Evolutionary conservation across 2,113 vertebrate species (phyloP).

Genomic region (Platysteira castanea): DNA sequence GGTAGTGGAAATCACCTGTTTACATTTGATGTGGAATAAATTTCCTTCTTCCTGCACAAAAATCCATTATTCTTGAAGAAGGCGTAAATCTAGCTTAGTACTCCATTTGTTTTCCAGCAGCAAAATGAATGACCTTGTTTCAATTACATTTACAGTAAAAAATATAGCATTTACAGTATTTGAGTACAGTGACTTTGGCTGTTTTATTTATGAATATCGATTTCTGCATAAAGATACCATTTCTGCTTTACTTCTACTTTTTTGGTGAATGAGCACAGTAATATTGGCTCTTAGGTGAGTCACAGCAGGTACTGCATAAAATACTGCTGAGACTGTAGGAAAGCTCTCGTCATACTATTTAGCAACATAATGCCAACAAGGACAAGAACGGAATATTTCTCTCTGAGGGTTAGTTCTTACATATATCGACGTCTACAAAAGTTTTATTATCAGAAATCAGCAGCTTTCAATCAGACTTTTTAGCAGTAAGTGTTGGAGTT

Average conservation of each 20-base stretch:
- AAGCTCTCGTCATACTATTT: background rate
- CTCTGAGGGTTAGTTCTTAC: background rate
- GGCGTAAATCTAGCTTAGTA: background rate
- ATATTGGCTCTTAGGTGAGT: background rate
- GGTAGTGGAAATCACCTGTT: background rate
- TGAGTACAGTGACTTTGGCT: slow-evolving; percentile 12
- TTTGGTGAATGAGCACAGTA: slow-evolving; percentile 3
- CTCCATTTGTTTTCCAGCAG: slow-evolving; percentile 21
- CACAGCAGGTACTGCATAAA: background rate
- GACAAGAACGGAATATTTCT: background rate
- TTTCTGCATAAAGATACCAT: slow-evolving; percentile 27
- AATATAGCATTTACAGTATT: slow-evolving; percentile 42
- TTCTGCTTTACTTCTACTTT: slow-evolving; percentile 10
- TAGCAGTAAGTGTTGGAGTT: background rate
- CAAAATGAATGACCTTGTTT: slow-evolving; percentile 42
- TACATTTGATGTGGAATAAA: background rate
- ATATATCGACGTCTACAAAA: background rate
- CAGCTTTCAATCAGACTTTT: background rate
- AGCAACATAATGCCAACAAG: background rate
- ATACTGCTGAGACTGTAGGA: background rate
- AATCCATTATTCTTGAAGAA: background rate
- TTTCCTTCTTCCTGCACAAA: background rate
- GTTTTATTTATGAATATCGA: slow-evolving; percentile 50
- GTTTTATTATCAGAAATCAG: background rate
- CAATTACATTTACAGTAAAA: slow-evolving; percentile 55